Conservation (phyloP, 2,797 vertebrate genomes). For the Adrianichthys oophorus region DNA sequence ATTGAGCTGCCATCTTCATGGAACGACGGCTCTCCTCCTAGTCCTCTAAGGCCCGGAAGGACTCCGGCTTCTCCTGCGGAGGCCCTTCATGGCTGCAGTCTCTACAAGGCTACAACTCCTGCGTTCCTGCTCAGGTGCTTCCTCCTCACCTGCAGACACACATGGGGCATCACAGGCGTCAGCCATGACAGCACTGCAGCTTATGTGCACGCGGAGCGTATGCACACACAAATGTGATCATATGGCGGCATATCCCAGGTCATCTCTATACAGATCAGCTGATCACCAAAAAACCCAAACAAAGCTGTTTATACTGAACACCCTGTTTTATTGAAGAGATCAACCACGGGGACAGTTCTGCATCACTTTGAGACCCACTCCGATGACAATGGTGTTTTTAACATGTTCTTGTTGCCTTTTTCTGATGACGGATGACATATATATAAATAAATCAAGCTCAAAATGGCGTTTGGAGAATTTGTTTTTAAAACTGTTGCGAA, state of each 20-base stretch:
- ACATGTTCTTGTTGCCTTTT: too few relatives aligned
- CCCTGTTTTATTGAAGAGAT: too few relatives aligned
- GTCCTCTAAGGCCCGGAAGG: slow-evolving; percentile 72
- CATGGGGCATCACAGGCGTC: background rate
- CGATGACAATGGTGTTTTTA: too few relatives aligned
- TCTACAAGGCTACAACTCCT: slow-evolving; percentile 80
- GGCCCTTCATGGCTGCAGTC: slow-evolving; percentile 79
- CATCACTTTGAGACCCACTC: too few relatives aligned
- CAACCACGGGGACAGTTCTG: too few relatives aligned
- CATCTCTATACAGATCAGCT: slow-evolving; percentile 53
- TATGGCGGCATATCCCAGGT: slow-evolving; percentile 39
- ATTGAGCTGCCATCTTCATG: slow-evolving; percentile 72
- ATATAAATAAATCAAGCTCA: too few relatives aligned
- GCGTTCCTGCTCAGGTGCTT: slow-evolving; percentile 78
- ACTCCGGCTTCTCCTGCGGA: slow-evolving; percentile 51
- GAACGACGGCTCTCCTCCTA: slow-evolving; percentile 72
- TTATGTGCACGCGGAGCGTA: slow-evolving; percentile 1
- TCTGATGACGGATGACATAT: too few relatives aligned
- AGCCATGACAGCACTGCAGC: slow-evolving; percentile 3
- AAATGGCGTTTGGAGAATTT: too few relatives aligned
- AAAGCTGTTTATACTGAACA: too few relatives aligned
- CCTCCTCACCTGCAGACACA: slow-evolving; percentile 74
- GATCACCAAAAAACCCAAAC: slow-evolving; percentile 30
- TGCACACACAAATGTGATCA: slow-evolving; percentile 29
- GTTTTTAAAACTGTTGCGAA: too few relatives aligned